Evolutionary conservation across 1,140 invertebrate genomes (phyloP).

Genomic region (Lamellibrachia luymesi): DNA sequence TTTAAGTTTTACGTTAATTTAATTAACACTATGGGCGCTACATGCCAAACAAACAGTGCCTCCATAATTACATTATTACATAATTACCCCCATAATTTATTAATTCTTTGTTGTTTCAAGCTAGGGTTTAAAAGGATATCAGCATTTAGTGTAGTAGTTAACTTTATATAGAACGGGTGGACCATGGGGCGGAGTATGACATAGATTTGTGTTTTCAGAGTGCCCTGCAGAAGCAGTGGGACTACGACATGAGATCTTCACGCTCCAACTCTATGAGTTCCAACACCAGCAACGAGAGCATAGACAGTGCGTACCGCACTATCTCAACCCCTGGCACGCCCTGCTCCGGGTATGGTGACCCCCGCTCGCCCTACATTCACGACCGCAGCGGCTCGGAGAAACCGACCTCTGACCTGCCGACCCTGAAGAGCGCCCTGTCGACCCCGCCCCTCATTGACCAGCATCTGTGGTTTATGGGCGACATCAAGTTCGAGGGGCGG

Average conservation of each 20-base stretch:
- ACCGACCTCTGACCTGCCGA: not conserved
- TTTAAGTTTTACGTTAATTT: not conserved
- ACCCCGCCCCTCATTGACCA: not conserved
- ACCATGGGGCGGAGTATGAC: too few relatives aligned
- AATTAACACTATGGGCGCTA: too few relatives aligned
- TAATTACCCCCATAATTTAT: too few relatives aligned
- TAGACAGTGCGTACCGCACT: conserved; percentile 19
- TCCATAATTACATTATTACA: too few relatives aligned
- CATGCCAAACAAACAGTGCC: too few relatives aligned
- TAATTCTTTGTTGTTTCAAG: too few relatives aligned
- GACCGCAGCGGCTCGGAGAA: not conserved
- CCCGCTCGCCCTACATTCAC: not conserved
- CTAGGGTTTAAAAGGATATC: too few relatives aligned
- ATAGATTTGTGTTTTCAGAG: conserved; percentile 31
- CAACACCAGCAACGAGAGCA: conserved; percentile 1
- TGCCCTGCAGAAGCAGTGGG: conserved; percentile 31
- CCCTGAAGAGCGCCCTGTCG: conserved; percentile 13
- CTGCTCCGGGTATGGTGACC: not conserved
- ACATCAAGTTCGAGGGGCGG: not conserved
- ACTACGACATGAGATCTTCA: conserved; percentile 32
- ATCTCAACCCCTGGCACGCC: conserved; percentile 18
- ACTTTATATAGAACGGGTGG: too few relatives aligned
- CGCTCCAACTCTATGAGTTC: conserved; percentile 22
- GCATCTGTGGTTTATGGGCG: not conserved
- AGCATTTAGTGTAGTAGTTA: too few relatives aligned